These are phyloP conservation scores for Zootoca vivipara DNA, from an alignment of 2,113 vertebrate species.

Conservation along the genomic window DNA sequence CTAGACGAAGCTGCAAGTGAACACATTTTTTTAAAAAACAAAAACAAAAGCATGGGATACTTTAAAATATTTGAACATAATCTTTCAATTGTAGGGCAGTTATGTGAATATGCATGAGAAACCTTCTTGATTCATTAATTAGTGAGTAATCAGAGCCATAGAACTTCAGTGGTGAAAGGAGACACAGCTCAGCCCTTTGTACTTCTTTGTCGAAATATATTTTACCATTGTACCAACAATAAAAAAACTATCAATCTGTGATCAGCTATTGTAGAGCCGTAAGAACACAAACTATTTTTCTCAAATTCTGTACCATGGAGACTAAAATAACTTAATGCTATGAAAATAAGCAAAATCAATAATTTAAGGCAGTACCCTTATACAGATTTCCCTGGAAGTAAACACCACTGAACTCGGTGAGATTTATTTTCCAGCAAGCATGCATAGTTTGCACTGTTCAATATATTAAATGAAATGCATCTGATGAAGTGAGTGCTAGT, in stretches of 20 bases:
- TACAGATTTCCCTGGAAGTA: background rate
- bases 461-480: constrained; percentile 8
- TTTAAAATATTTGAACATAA: background rate
- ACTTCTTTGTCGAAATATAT: background rate
- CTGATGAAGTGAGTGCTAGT: background rate
- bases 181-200: background rate
- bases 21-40: background rate
- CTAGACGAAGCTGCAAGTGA: background rate
- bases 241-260: background rate
- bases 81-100: background rate
- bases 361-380: background rate
- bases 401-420: background rate
- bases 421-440: background rate
- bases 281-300: background rate
- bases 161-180: background rate
- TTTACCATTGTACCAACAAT: background rate
- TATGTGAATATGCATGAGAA: constrained; percentile 7
- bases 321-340: background rate
- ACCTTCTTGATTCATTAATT: constrained; percentile 16
- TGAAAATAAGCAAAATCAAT: constrained; percentile 11
- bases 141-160: background rate
- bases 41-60: background rate
- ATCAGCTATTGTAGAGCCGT: background rate
- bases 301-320: background rate
- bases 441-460: background rate